These are phyloP conservation scores for Cephalopachus bancanus DNA, from an alignment of 2,797 vertebrate species.

Conservation along the genomic window DNA sequence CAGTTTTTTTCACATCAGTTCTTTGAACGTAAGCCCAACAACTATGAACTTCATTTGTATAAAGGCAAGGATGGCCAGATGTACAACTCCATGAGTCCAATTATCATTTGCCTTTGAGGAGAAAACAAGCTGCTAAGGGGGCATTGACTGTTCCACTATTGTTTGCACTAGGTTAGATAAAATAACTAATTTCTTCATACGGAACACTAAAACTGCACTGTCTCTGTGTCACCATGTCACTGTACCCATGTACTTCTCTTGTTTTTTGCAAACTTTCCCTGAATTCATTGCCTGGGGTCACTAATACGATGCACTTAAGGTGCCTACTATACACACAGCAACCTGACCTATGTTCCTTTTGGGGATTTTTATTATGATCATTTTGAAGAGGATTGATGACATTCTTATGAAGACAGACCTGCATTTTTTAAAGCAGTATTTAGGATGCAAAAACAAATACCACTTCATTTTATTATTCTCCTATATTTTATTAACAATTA, in stretches of 20 bases:
- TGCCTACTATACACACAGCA: neutral
- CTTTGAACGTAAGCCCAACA: neutral
- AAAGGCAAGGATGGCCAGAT: slow-evolving; percentile 42
- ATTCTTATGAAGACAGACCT: neutral
- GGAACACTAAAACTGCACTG: neutral
- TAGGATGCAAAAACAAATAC: neutral
- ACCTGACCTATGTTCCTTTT: neutral
- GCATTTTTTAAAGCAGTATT: neutral
- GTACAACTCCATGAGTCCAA: slow-evolving; percentile 26
- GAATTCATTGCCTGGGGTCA: neutral
- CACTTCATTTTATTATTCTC: neutral
- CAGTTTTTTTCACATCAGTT: slow-evolving; percentile 14
- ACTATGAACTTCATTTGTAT: slow-evolving; percentile 29
- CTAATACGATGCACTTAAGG: slow-evolving; percentile 2
- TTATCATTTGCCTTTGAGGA: slow-evolving; percentile 48
- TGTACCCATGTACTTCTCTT: neutral
- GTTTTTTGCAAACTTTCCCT: neutral
- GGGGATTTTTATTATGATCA: neutral
- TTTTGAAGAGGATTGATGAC: slow-evolving; percentile 42
- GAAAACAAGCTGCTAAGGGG: neutral
- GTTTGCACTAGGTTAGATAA: neutral
- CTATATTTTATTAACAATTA: neutral
- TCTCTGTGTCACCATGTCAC: neutral
- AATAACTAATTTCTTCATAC: slow-evolving; percentile 33
- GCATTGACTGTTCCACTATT: neutral